Base-by-base conservation (phyloP, 1,140 invertebrate genomes). In the Formica exsecta region DNA sequence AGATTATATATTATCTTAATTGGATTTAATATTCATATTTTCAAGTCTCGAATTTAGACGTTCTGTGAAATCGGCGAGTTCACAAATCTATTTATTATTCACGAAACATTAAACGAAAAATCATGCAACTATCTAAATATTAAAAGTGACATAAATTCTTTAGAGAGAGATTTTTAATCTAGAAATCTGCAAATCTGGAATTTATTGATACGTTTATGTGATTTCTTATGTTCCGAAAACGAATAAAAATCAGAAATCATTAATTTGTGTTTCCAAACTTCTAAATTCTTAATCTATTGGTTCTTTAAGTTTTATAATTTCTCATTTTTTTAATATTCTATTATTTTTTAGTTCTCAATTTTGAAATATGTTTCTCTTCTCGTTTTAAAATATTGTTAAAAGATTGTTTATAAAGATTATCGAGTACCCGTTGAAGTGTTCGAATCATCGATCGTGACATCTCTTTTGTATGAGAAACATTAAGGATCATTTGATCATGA, bases 401-500 rank as follows among this genome's bases (percentile, higher is more conserved):
- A 51, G 16, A 51, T 51, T 51, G 5, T 65, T 64, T 64, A 44
- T 11, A 22, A 59, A 54, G 38, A n/a, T 81, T 81, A 29, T 36
- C 38, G 66, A 25, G 6, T 36, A 73, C 38, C 22, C 38, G 38
- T 29, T 36, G 64, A 80, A 80, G 79, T 19, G 41, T 61, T 70
- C 38, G 68, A 13, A 83, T 83, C 57, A 32, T 3, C 19, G 54
- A 74, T 73, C 66, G 11, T 54, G 51, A 54, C 68, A 74, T 7
- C 79, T 73, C 79, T 61, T 83, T 83, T 73, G 68, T 74, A 73
- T 44, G 79, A 19, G 2, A 11, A 29, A 38, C 79, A 83, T 83
- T 83, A 83, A 83, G 66, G 68, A 36, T 73, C 79, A 70, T 29
- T 83, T 68, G 68, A 83, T 83, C 79, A 83, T 62, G 79, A 83